Conservation (phyloP, 64 coral and sea anemone genomes). For the Orbicella faveolata region DNA sequence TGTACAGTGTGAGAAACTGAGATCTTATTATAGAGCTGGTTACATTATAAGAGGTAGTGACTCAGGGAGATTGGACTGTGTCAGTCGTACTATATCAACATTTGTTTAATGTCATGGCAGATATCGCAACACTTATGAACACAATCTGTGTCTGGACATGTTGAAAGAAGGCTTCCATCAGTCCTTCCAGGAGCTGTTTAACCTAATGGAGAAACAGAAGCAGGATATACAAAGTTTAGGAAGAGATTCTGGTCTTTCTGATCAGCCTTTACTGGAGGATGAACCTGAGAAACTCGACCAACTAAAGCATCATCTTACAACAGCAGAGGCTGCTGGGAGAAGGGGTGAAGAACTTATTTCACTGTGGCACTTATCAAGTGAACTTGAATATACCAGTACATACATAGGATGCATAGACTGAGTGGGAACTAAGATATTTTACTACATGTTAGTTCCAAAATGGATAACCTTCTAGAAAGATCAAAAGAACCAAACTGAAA, state of each 20-base stretch:
- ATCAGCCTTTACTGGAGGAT: conserved; percentile 78
- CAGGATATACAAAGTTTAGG: conserved; percentile 68
- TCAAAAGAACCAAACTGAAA: too few species aligned
- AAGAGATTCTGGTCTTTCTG: conserved; percentile 73
- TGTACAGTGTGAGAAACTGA: too few species aligned
- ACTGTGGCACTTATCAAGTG: background rate
- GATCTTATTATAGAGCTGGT: too few species aligned
- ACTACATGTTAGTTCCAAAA: too few species aligned
- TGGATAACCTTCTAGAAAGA: too few species aligned
- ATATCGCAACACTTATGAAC: conserved; percentile 93
- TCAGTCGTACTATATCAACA: background rate
- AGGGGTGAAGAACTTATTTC: conserved; percentile 59
- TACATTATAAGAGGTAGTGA: too few species aligned
- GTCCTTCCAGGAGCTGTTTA: conserved; percentile 94
- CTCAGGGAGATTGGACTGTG: background rate
- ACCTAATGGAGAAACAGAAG: conserved; percentile 85
- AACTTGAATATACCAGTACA: too few species aligned
- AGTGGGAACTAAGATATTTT: too few species aligned
- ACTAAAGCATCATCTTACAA: conserved; percentile 81
- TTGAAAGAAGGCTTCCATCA: conserved; percentile 97
- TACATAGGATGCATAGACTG: too few species aligned
- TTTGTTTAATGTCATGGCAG: conserved; percentile 28
- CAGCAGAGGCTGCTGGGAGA: conserved; percentile 83
- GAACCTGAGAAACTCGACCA: conserved; percentile 93
- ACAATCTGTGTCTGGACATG: conserved; percentile 98